Base-by-base conservation (phyloP, 2,797 vertebrate genomes). In the Hippoglossus hippoglossus region DNA sequence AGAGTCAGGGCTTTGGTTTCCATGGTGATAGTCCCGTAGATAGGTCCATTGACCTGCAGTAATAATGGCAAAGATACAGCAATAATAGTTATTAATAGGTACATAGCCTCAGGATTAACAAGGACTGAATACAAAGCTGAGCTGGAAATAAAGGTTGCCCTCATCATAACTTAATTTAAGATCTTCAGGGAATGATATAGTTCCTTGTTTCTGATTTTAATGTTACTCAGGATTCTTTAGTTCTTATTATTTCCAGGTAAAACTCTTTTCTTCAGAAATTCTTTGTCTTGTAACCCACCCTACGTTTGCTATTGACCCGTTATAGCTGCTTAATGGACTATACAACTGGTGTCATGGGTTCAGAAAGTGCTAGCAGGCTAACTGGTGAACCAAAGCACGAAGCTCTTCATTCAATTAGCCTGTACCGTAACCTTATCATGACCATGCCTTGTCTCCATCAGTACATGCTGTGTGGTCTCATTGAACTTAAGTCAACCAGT, bases 321-420 rank as follows among this genome's bases (percentile, higher is more conserved):
- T 78, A 83, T 75, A 57, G 80, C 73, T 75, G 63, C 79, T 80
- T 84, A 86, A 90, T 88, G 66, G 85, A 83, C 83, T 82, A 72
- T 67, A 13, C 16, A 1, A 74, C 72, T 59, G 31, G 72, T 78
- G 84, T 84, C 85, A 79, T 13, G 67, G 76, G 77, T 89, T 90
- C 81, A 86, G 51, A 77, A 73, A 68, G 51, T 39, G 31, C 69
- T 59, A 67, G 80, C 47, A 39, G 71, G 67, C 82, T 66, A 74
- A 81, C 72, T 25, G 13, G 34, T 64, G 75, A 84, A 72, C 79
- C 56, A 55, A 56, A 82, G 70, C 84, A 83, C 4, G 15, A 61
- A 70, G 61, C 60, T 24, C 65, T 81, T 85, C 49, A 89, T 86
- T 87, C 66, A 80, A 84, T 91, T 91, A 89, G 69, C 69, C 75